Percentiles rank a stretch among this genome's conserved stretches.
These are phyloP conservation scores for Tetranychus truncatus DNA, from an alignment of 2,888 invertebrate genomes.

Conservation along the genomic window DNA sequence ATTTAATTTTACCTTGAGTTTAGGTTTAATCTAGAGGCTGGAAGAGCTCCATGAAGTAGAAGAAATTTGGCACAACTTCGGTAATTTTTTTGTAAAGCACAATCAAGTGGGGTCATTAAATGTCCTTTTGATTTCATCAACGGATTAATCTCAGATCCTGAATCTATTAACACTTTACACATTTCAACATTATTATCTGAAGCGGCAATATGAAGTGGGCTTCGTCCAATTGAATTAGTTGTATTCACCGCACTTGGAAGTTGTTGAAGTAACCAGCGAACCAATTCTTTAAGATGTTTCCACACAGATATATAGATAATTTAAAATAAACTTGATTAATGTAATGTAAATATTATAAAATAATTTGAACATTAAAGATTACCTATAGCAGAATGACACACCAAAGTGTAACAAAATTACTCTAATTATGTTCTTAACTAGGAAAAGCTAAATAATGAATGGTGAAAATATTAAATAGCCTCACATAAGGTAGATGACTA, in stretches of 20 bases:
- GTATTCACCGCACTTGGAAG: constrained; percentile 60
- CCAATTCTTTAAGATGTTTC: constrained; percentile 23
- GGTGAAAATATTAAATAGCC: no score
- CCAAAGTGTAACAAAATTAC: not conserved
- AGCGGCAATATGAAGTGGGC: constrained; percentile 80
- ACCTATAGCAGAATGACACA: not conserved
- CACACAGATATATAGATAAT: not conserved
- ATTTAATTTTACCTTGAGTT: not conserved
- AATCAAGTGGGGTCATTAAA: constrained; percentile 73
- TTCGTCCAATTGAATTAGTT: constrained; percentile 78
- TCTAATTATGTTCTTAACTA: not conserved
- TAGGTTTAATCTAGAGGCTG: constrained; percentile 40
- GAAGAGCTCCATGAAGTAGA: constrained; percentile 70
- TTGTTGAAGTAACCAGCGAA: constrained; percentile 59
- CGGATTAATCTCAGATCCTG: constrained; percentile 23
- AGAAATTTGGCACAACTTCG: constrained; percentile 78
- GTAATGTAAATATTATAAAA: not conserved
- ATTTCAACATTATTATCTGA: constrained; percentile 80
- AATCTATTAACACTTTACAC: constrained; percentile 47
- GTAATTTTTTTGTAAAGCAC: constrained; percentile 65
- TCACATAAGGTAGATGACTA: no score
- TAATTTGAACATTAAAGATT: no score
- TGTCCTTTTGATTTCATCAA: constrained; percentile 41
- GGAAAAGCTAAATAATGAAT: no score
- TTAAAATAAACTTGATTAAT: not conserved